Evolutionary conservation across 2,113 vertebrate genomes (phyloP).

Genomic region (Acanthochromis polyacanthus): DNA sequence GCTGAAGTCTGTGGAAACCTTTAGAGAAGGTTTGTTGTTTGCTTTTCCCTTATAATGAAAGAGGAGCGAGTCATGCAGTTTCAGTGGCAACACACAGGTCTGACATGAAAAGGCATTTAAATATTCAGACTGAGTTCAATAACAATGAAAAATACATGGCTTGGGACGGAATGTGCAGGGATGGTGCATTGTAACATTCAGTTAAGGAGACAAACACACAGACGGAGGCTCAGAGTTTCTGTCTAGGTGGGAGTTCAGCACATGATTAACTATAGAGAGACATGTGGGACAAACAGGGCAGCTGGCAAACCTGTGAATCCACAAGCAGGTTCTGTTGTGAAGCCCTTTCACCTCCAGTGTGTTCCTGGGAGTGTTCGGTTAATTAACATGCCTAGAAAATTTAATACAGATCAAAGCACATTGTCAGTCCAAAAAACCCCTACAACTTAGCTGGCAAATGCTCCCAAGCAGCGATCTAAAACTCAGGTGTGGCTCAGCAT

Average conservation of each 20-base stretch:
- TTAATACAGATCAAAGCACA: conserved; percentile 42
- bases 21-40: too few species aligned
- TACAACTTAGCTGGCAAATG: conserved; percentile 45
- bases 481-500: conserved; percentile 31
- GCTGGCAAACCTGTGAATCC: conserved; percentile 20
- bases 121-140: background rate
- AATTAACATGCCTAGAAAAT: conserved; percentile 40
- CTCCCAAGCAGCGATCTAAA: conserved; percentile 27
- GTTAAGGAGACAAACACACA: background rate
- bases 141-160: background rate
- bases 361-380: conserved; percentile 29
- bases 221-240: background rate
- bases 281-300: conserved; percentile 3
- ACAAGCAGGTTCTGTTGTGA: conserved; percentile 22
- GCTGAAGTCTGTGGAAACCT: background rate
- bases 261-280: background rate
- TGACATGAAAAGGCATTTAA: background rate
- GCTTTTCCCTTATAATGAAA: too few species aligned
- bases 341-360: conserved; percentile 20
- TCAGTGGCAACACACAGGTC: background rate
- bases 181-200: background rate
- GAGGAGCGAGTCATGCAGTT: too few species aligned
- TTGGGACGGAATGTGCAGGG: background rate
- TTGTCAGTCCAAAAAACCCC: conserved; percentile 41
- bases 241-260: background rate